These are phyloP conservation scores for Penaeus monodon DNA, from an alignment of 2,888 invertebrate genomes.

Conservation along the genomic window DNA sequence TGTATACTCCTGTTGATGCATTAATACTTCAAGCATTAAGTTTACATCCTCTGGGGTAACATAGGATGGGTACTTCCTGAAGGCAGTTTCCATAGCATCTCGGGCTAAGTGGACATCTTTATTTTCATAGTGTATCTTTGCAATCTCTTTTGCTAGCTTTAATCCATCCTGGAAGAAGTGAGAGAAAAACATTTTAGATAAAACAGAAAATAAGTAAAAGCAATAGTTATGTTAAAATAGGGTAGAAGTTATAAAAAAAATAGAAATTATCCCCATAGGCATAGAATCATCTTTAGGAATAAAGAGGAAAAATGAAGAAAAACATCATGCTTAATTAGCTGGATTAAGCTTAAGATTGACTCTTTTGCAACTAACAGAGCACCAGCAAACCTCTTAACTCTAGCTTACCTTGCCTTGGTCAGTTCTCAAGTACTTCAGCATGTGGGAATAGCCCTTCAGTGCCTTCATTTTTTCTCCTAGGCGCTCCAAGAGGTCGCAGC, in stretches of 20 bases:
- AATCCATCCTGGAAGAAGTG: constrained; percentile 74
- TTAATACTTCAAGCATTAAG: constrained; percentile 84
- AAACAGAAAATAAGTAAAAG: background rate
- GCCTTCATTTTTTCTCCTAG: constrained; percentile 67
- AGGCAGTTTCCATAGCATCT: constrained; percentile 82
- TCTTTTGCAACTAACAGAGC: no score
- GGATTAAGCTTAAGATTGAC: no score
- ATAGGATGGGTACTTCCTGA: constrained; percentile 79
- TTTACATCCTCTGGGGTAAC: constrained; percentile 84
- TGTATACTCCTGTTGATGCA: constrained; percentile 78
- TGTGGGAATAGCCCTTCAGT: constrained; percentile 62
- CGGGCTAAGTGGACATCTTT: constrained; percentile 81
- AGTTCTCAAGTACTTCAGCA: constrained; percentile 62
- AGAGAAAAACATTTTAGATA: background rate
- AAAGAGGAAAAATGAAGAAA: no score
- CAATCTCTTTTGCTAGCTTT: constrained; percentile 80
- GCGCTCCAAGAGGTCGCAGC: constrained; percentile 79
- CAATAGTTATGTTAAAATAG: no score
- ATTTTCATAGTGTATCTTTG: constrained; percentile 80
- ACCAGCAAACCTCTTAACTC: background rate
- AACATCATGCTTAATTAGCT: no score
- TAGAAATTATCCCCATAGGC: no score
- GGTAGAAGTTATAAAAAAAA: no score
- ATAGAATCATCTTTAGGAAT: no score
- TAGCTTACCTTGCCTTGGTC: constrained; percentile 62